Conservation (phyloP, 2,113 vertebrate genomes). For the western clawed frog (Xenopus tropicalis) region DNA sequence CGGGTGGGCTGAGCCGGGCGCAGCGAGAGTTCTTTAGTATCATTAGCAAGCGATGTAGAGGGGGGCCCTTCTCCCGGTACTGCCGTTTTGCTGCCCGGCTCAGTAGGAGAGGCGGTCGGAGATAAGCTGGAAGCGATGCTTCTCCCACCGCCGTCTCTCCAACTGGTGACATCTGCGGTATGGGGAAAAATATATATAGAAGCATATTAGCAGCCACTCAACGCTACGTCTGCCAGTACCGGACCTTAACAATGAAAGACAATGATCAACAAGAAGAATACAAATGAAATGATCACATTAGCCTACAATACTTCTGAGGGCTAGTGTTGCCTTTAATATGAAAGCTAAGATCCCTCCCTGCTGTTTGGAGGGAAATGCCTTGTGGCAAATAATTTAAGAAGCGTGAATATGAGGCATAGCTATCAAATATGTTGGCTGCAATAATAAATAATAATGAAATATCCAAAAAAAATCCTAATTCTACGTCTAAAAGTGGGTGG, state of each 20-base stretch:
- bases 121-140: conserved; percentile 84
- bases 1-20: conserved; percentile 84
- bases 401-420: no score
- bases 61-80: conserved; percentile 71
- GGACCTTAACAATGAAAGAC: not conserved
- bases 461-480: no score
- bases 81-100: conserved; percentile 80
- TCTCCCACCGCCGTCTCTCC: conserved; percentile 99
- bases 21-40: conserved; percentile 86
- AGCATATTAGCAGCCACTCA: not conserved
- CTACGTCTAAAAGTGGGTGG: no score
- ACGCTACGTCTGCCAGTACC: not conserved
- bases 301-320: no score
- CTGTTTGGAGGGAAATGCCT: no score
- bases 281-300: no score
- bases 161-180: conserved; percentile 92
- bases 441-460: no score
- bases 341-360: no score
- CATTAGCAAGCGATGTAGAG: conserved; percentile 67
- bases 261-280: no score
- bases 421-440: no score
- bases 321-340: no score
- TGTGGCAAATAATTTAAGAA: no score
- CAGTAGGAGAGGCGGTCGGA: conserved; percentile 79
- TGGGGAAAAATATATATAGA: conserved; percentile 22